Evolutionary conservation across 2,113 vertebrate genomes (phyloP).

Genomic region (Panthera uncia): DNA sequence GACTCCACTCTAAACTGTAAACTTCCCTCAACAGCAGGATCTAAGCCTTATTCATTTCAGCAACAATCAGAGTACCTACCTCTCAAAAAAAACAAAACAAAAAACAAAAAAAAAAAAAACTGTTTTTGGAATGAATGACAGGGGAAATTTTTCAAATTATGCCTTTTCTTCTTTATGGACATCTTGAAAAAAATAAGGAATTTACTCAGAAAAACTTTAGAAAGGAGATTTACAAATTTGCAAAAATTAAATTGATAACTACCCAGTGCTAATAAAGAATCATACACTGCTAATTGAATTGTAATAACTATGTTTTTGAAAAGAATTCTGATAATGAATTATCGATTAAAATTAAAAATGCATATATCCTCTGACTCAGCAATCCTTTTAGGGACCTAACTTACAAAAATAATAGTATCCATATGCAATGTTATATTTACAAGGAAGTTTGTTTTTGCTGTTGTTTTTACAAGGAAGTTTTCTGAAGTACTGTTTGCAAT

Average conservation of each 20-base stretch:
- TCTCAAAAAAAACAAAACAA: not conserved
- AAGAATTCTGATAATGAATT: not conserved
- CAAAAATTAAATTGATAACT: not conserved
- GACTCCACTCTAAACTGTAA: not conserved
- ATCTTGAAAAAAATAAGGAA: not conserved
- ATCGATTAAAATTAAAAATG: conserved; percentile 7
- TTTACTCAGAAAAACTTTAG: conserved; percentile 31
- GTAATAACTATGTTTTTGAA: not conserved
- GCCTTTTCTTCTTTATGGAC: not conserved
- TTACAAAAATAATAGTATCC: conserved; percentile 36
- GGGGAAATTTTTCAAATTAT: conserved; percentile 1
- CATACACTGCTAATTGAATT: not conserved
- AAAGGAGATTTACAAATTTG: not conserved
- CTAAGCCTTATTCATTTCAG: not conserved
- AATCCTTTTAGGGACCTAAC: conserved; percentile 7
- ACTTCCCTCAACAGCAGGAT: not conserved
- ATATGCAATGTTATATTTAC: not conserved
- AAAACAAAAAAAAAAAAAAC: not conserved
- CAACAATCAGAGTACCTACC: not conserved
- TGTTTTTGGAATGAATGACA: conserved; percentile 30
- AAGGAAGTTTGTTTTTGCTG: not conserved
- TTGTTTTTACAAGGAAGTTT: not conserved
- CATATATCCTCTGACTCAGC: not conserved
- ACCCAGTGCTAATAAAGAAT: not conserved
- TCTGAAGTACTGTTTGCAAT: not conserved